These are phyloP conservation scores for Plectropomus leopardus DNA, from an alignment of 2,113 vertebrate genomes.

Conservation along the genomic window DNA sequence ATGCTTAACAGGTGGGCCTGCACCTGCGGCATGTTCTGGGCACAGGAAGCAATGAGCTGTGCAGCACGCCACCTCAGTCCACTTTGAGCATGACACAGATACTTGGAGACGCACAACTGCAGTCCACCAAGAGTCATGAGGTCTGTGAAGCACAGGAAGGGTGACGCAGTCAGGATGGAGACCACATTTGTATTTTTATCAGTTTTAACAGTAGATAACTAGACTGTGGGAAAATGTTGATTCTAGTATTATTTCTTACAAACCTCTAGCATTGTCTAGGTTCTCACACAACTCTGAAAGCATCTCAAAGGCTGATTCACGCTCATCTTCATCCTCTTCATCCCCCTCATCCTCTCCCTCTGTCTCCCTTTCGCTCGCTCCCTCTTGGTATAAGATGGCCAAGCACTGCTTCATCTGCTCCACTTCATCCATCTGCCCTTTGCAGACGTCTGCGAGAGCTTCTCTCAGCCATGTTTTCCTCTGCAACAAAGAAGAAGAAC, in stretches of 20 bases:
- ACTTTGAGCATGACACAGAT: slow-evolving; percentile 84
- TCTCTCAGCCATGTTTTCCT: slow-evolving; percentile 88
- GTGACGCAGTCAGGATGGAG: neutral
- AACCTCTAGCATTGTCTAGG: slow-evolving; percentile 93
- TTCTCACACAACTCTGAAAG: slow-evolving; percentile 93
- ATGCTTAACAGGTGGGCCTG: slow-evolving; percentile 88
- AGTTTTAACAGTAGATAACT: neutral
- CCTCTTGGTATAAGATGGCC: slow-evolving; percentile 71
- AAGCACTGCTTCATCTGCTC: slow-evolving; percentile 92
- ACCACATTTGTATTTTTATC: neutral
- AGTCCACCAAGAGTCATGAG: slow-evolving; percentile 92
- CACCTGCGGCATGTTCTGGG: slow-evolving; percentile 92
- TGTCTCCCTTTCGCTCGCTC: slow-evolving; percentile 17
- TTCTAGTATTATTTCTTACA: neutral
- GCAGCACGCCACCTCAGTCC: slow-evolving; percentile 91
- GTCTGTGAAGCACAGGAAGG: slow-evolving; percentile 78
- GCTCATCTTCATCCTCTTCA: slow-evolving; percentile 79
- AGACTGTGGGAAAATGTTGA: neutral
- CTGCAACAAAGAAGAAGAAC: slow-evolving; percentile 63
- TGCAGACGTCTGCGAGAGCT: slow-evolving; percentile 87
- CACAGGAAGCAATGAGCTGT: slow-evolving; percentile 89
- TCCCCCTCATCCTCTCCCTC: slow-evolving; percentile 61
- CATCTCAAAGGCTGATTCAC: slow-evolving; percentile 87
- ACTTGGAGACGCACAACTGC: slow-evolving; percentile 87
- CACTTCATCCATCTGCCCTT: slow-evolving; percentile 90